Evolutionary conservation across 2,113 vertebrate genomes (phyloP).

Genomic region (Albula goreensis): DNA sequence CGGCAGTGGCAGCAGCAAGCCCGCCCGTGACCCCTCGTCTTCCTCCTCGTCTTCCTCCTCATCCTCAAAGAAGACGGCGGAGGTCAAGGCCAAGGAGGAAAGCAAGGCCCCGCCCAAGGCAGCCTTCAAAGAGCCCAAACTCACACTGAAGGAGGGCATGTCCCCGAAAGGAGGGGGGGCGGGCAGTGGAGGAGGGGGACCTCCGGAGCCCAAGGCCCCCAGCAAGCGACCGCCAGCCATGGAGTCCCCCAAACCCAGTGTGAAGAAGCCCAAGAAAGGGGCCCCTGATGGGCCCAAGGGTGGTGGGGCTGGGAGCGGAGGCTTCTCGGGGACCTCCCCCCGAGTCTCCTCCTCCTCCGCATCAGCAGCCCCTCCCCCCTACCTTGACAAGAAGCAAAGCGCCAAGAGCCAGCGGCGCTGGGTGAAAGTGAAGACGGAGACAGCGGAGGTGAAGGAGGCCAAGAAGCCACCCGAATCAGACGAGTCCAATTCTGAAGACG

Average conservation of each 20-base stretch:
- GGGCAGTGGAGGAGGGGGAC: constrained; percentile 61
- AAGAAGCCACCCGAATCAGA: constrained; percentile 86
- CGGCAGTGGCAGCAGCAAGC: constrained; percentile 67
- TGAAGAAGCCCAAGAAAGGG: constrained; percentile 93
- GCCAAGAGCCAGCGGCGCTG: constrained; percentile 87
- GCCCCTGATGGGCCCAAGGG: constrained; percentile 81
- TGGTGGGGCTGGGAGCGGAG: constrained; percentile 25
- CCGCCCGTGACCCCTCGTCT: constrained; percentile 58
- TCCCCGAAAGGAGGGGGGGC: constrained; percentile 87
- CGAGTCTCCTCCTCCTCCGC: constrained; percentile 75
- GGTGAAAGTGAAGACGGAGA: constrained; percentile 74
- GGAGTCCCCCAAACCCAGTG: constrained; percentile 90
- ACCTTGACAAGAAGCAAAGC: constrained; percentile 81
- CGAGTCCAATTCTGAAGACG: constrained; percentile 93
- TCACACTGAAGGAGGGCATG: constrained; percentile 89
- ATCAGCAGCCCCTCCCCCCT: constrained; percentile 53
- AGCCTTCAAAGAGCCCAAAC: constrained; percentile 96
- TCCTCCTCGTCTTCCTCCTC: constrained; percentile 64
- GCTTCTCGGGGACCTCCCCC: constrained; percentile 79
- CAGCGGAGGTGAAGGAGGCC: constrained; percentile 77
- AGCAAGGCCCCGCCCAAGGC: constrained; percentile 86
- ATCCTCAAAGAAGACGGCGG: constrained; percentile 79
- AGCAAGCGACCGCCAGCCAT: constrained; percentile 85
- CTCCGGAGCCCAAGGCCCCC: constrained; percentile 75
- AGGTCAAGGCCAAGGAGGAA: constrained; percentile 92